Conservation (phyloP, 2,888 invertebrate species). For the Vanessa cardui region DNA sequence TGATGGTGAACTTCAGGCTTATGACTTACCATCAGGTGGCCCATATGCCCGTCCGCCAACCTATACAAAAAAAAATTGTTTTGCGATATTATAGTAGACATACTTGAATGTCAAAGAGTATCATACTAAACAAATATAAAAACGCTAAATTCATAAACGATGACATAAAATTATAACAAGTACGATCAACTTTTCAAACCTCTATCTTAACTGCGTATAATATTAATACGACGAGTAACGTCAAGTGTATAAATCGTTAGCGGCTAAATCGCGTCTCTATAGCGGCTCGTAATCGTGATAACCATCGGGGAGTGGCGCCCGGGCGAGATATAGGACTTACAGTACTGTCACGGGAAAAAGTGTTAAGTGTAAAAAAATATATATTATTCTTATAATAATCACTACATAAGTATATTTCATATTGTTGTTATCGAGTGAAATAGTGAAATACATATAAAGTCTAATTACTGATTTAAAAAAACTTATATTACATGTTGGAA, state of each 20-base stretch:
- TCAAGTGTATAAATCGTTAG: constrained; percentile 37
- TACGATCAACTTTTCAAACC: background rate
- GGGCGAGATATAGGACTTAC: constrained; percentile 3
- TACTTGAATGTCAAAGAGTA: no score
- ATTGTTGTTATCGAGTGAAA: background rate
- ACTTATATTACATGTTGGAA: no score
- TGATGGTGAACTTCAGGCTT: no score
- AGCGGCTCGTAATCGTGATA: constrained; percentile 46
- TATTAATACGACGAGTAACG: constrained; percentile 30
- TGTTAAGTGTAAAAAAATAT: background rate
- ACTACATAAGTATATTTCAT: background rate
- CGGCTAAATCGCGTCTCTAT: constrained; percentile 35
- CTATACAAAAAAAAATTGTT: no score
- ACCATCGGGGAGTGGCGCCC: constrained; percentile 47
- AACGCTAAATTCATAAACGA: background rate
- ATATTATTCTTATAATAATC: background rate
- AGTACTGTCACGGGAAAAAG: constrained; percentile 25
- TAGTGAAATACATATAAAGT: no score
- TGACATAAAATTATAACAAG: constrained; percentile 1
- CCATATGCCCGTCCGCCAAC: no score
- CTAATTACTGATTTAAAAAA: background rate
- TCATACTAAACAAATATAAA: no score
- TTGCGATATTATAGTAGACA: no score
- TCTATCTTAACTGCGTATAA: constrained; percentile 20
- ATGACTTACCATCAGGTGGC: no score